Evolutionary conservation across 2,113 vertebrate species (phyloP).

Genomic region (Dicerorhinus sumatrensis): DNA sequence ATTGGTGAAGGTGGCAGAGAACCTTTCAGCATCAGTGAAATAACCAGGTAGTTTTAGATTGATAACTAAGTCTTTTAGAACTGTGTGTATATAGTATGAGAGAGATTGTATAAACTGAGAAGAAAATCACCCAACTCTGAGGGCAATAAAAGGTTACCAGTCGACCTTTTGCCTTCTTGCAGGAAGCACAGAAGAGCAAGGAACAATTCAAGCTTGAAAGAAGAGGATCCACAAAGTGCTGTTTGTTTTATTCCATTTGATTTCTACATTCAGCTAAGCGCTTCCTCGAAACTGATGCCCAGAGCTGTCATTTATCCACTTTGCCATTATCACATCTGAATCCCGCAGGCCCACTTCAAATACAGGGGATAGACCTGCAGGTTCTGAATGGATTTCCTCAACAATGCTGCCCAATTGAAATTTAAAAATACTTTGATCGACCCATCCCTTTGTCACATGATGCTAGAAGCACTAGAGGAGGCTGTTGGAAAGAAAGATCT

Average conservation of each 20-base stretch:
- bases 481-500: not conserved
- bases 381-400: constrained; percentile 48
- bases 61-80: not conserved
- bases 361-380: constrained; percentile 52
- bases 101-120: not conserved
- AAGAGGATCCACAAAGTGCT: constrained; percentile 54
- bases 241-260: constrained; percentile 69
- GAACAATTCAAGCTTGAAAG: constrained; percentile 32
- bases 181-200: not conserved
- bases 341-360: constrained; percentile 53
- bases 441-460: constrained; percentile 61
- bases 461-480: not conserved
- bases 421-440: constrained; percentile 63
- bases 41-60: not conserved
- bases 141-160: constrained; percentile 6
- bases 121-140: not conserved
- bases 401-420: constrained; percentile 8
- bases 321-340: constrained; percentile 38
- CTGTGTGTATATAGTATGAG: not conserved
- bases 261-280: constrained; percentile 59
- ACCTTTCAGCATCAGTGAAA: not conserved
- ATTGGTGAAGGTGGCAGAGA: not conserved
- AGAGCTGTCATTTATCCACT: constrained; percentile 63
- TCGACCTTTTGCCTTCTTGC: constrained; percentile 54
- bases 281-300: constrained; percentile 55